Evolutionary conservation across 2,797 vertebrate species (phyloP).

Genomic region (Pseudomugil gertrudae): DNA sequence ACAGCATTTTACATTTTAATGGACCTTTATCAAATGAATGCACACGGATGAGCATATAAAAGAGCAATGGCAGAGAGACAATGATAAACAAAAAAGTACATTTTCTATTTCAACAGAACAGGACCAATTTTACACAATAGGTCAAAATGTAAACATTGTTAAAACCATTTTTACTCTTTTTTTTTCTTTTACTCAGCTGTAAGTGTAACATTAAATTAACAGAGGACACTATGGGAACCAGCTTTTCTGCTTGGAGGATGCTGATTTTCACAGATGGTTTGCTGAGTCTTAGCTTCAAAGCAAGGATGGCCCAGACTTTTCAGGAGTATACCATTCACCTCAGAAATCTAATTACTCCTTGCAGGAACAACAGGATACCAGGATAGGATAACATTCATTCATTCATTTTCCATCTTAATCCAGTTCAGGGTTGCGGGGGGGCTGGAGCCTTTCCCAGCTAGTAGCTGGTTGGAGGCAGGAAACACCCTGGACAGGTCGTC

Average conservation of each 20-base stretch:
- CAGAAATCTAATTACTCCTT: conserved; percentile 63
- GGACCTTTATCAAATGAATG: conserved; percentile 33
- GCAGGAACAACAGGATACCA: conserved; percentile 50
- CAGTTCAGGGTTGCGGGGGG: too few relatives aligned
- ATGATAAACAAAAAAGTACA: background rate
- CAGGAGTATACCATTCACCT: conserved; percentile 71
- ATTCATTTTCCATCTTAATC: too few relatives aligned
- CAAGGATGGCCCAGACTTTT: conserved; percentile 44
- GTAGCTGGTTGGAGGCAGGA: too few relatives aligned
- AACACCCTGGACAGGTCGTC: too few relatives aligned
- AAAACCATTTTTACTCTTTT: background rate
- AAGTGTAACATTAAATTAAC: conserved; percentile 16
- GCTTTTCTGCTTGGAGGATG: conserved; percentile 30
- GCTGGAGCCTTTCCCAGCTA: too few relatives aligned
- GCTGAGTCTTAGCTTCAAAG: too few relatives aligned
- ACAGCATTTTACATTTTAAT: conserved; percentile 36
- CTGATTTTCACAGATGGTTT: conserved; percentile 62
- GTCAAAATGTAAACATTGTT: background rate
- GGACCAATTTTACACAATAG: conserved; percentile 1
- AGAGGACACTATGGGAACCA: background rate
- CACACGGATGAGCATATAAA: conserved; percentile 25
- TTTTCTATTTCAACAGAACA: conserved; percentile 9
- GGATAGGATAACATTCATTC: conserved; percentile 30
- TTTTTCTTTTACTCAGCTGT: background rate
- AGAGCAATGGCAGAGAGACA: background rate